phyloP scores from a whole-genome alignment of 2,888 invertebrate species.

The Watsonalla cultraria region DNA sequence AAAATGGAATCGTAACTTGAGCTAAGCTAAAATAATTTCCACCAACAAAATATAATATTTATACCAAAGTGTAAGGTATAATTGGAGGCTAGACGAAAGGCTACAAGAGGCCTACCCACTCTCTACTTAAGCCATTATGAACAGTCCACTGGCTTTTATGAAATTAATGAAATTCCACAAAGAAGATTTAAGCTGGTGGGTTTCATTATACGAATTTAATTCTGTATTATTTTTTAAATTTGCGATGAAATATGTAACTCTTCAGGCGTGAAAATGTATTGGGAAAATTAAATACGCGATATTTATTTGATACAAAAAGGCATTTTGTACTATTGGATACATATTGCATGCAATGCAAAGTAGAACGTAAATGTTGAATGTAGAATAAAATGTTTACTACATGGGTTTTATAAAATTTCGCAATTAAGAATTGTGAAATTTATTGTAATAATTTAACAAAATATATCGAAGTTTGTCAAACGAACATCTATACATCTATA shows the following conservation, averaged over 20 bases:
- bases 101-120: slow-evolving; percentile 1
- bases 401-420: no score
- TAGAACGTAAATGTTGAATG: no score
- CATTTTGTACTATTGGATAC: no score
- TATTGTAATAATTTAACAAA: no score
- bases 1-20: no score
- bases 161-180: slow-evolving; percentile 3
- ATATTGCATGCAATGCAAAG: no score
- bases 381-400: no score
- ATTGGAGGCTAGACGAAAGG: neutral
- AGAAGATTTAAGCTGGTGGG: slow-evolving; percentile 2
- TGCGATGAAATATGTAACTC: neutral
- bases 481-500: no score
- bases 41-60: neutral
- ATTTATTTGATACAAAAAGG: no score
- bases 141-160: slow-evolving; percentile 2
- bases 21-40: neutral
- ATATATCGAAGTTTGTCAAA: no score
- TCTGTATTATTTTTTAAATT: neutral
- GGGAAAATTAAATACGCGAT: no score
- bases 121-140: slow-evolving; percentile 1
- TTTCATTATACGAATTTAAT: neutral
- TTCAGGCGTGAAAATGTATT: neutral
- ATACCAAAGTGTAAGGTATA: neutral
- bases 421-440: no score